Percentiles rank a stretch among this genome's conserved stretches.
These are phyloP conservation scores for Pseudococcus longispinus DNA, from an alignment of 2,888 invertebrate species.

Conservation along the genomic window DNA sequence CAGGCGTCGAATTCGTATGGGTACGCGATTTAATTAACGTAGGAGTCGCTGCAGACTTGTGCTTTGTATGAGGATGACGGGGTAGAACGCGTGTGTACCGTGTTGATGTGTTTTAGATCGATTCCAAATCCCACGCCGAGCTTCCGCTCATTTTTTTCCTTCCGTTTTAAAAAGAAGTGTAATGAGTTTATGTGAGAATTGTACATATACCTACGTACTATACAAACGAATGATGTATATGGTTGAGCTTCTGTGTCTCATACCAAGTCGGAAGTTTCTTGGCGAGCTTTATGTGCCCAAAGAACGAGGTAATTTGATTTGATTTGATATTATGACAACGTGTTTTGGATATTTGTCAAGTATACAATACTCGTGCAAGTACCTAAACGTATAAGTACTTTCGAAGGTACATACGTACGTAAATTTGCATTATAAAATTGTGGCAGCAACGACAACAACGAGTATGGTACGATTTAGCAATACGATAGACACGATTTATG, in stretches of 20 bases:
- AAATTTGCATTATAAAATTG: conserved; percentile 25
- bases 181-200: conserved; percentile 16
- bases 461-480: conserved; percentile 24
- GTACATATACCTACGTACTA: background rate
- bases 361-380: background rate
- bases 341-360: conserved; percentile 32
- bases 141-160: conserved; percentile 35
- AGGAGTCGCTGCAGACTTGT: background rate
- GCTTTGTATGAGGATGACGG: background rate
- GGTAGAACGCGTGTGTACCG: background rate
- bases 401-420: background rate
- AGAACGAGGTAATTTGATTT: background rate
- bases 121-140: conserved; percentile 42
- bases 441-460: background rate
- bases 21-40: conserved; percentile 28
- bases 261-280: background rate
- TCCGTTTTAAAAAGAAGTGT: conserved; percentile 1
- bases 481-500: conserved; percentile 36
- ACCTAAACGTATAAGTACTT: too few relatives aligned
- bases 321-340: background rate
- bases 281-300: background rate
- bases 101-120: conserved; percentile 20
- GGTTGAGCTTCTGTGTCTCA: background rate
- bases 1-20: background rate
- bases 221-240: background rate